Conservation (phyloP, 1,140 invertebrate species). For the Brachionus rubens region DNA sequence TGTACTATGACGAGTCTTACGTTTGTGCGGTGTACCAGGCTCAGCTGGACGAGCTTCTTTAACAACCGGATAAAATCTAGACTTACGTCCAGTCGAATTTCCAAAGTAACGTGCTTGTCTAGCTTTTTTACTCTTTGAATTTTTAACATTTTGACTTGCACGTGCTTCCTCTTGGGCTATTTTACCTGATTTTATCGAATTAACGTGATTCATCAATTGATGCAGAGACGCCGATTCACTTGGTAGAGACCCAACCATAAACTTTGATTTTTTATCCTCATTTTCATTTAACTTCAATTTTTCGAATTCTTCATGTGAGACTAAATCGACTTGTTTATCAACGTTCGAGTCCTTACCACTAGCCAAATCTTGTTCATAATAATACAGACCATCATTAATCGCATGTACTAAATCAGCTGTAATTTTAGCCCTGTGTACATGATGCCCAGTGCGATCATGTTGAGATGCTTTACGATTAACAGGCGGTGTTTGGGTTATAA, state of each 20-base stretch:
- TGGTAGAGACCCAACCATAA: background rate
- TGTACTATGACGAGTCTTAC: slow-evolving; percentile 81
- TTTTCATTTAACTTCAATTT: slow-evolving; percentile 63
- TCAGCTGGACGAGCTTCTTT: slow-evolving; percentile 63
- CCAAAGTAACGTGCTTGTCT: background rate
- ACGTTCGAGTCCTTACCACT: background rate
- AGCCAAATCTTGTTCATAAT: slow-evolving; percentile 71
- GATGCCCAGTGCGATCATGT: slow-evolving; percentile 51
- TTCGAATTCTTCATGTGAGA: slow-evolving; percentile 80
- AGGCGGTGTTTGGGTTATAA: slow-evolving; percentile 78
- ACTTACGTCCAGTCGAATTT: background rate
- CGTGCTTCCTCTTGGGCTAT: background rate
- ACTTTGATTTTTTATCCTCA: background rate
- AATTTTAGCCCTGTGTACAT: slow-evolving; percentile 64
- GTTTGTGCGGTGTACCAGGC: slow-evolving; percentile 61
- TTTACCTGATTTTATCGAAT: slow-evolving; percentile 45
- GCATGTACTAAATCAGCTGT: slow-evolving; percentile 85
- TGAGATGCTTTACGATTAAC: background rate
- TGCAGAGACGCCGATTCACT: slow-evolving; percentile 47
- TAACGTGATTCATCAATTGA: slow-evolving; percentile 50
- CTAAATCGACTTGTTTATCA: slow-evolving; percentile 80
- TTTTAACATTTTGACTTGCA: slow-evolving; percentile 22
- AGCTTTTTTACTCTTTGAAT: background rate
- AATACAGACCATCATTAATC: slow-evolving; percentile 88
- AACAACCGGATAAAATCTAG: slow-evolving; percentile 87